These are phyloP conservation scores for Hippocampus kuda DNA, from an alignment of 2,797 vertebrate species.

Conservation along the genomic window DNA sequence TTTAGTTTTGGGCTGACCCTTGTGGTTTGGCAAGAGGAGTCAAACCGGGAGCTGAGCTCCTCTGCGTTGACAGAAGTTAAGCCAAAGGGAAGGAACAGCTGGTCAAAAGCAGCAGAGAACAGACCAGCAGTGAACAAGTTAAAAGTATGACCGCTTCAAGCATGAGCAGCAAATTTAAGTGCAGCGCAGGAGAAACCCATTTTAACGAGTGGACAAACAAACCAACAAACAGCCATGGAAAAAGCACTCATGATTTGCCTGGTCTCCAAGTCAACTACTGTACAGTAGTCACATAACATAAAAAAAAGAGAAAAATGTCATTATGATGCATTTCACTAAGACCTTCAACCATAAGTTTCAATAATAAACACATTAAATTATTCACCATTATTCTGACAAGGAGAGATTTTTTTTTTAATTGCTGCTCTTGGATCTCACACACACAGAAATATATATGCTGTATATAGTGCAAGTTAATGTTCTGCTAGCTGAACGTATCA, in stretches of 20 bases:
- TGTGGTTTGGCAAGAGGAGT: not conserved
- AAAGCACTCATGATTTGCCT: not conserved
- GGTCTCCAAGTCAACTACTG: not conserved
- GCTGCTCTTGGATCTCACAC: not conserved
- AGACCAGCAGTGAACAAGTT: not conserved
- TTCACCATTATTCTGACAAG: too few relatives aligned
- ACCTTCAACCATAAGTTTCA: too few relatives aligned
- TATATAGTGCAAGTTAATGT: not conserved
- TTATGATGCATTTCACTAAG: not conserved
- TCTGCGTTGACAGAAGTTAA: not conserved
- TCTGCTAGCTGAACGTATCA: not conserved
- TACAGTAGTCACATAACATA: not conserved
- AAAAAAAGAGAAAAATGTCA: not conserved
- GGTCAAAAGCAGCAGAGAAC: not conserved
- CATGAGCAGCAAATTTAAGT: not conserved
- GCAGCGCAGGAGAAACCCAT: not conserved
- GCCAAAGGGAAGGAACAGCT: not conserved
- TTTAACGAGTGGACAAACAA: not conserved
- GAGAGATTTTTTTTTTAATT: too few relatives aligned
- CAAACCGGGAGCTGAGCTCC: not conserved
- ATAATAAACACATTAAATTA: not conserved
- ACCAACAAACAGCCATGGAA: not conserved
- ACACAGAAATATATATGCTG: too few relatives aligned
- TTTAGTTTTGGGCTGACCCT: not conserved
- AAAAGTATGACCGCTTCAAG: not conserved